Percentiles rank a stretch among this genome's conserved stretches.
These are phyloP conservation scores for Baryphthengus martii DNA, from an alignment of 2,113 vertebrate species.

Conservation along the genomic window DNA sequence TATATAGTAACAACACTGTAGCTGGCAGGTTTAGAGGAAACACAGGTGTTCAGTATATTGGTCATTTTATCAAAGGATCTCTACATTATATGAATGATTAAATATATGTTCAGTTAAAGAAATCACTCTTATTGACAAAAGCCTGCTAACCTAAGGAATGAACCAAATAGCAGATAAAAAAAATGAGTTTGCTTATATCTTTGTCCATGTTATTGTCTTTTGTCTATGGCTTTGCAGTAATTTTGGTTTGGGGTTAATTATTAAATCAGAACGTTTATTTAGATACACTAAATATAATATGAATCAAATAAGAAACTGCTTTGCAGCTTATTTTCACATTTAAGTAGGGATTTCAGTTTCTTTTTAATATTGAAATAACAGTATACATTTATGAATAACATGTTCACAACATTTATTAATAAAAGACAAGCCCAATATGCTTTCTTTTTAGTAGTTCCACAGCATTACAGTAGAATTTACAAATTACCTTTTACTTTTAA, in stretches of 20 bases:
- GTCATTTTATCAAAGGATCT: not conserved
- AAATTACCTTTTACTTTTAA: not conserved
- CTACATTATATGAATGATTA: not conserved
- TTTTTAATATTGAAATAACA: not conserved
- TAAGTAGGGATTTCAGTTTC: not conserved
- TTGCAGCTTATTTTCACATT: not conserved
- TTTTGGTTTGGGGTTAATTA: not conserved
- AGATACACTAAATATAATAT: not conserved
- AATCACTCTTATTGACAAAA: not conserved
- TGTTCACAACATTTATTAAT: not conserved
- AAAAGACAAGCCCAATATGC: not conserved
- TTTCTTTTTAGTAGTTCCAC: not conserved
- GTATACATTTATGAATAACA: not conserved
- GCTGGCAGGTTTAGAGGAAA: not conserved
- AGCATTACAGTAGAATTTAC: not conserved
- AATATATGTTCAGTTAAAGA: not conserved
- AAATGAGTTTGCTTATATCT: not conserved
- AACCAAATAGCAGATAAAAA: not conserved
- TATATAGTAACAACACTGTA: fast-evolving
- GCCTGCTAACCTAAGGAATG: not conserved
- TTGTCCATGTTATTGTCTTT: not conserved
- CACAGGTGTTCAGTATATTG: not conserved
- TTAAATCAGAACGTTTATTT: not conserved
- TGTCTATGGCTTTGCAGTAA: not conserved
- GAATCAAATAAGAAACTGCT: not conserved